phyloP scores from a whole-genome alignment of 2,888 invertebrate species.

The Tenthredo notha region DNA sequence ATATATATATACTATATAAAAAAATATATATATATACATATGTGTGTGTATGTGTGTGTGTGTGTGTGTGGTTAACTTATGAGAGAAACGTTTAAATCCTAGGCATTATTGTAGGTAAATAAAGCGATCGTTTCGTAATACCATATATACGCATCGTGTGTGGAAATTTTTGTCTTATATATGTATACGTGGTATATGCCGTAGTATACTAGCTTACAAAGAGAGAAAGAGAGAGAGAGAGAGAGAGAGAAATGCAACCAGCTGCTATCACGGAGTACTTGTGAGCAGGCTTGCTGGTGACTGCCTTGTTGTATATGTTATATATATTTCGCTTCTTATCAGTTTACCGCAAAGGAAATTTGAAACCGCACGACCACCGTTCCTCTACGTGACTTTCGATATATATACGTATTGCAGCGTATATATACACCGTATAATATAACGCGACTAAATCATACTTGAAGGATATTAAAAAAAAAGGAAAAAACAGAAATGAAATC shows the following conservation, averaged over 20 bases:
- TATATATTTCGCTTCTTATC: conserved; percentile 31
- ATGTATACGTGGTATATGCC: neutral
- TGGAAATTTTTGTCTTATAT: conserved; percentile 53
- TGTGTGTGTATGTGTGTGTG: neutral
- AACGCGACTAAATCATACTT: too few relatives aligned
- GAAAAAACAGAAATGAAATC: too few relatives aligned
- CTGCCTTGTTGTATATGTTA: neutral
- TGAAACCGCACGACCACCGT: conserved; percentile 19
- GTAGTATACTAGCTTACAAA: neutral
- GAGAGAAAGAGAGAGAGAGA: conserved; percentile 20
- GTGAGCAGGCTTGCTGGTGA: neutral
- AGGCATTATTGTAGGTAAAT: neutral
- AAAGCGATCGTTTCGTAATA: neutral
- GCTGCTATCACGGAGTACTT: conserved; percentile 60
- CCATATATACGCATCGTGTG: neutral
- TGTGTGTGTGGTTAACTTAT: neutral
- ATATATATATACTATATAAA: neutral
- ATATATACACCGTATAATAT: too few relatives aligned
- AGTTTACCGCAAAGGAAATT: conserved; percentile 43
- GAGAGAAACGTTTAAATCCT: neutral
- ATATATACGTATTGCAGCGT: too few relatives aligned
- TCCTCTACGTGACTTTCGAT: neutral
- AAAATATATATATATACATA: neutral
- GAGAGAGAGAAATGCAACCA: conserved; percentile 52
- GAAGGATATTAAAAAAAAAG: too few relatives aligned